phyloP scores from a whole-genome alignment of 2,113 vertebrate species.

The Manacus vitellinus region DNA sequence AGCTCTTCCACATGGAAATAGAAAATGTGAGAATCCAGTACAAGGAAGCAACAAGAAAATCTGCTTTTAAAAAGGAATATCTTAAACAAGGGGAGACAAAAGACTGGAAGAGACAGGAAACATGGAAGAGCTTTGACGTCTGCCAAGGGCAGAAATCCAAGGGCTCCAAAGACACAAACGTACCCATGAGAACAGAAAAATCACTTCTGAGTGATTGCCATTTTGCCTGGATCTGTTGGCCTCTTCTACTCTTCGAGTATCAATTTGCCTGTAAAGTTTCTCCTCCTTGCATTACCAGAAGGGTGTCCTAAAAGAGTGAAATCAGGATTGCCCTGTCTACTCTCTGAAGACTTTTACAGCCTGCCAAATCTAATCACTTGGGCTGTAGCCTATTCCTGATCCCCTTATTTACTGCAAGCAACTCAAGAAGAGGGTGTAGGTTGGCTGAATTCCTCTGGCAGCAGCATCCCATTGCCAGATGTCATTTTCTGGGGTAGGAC shows the following conservation, averaged over 20 bases:
- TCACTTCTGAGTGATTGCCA: not conserved
- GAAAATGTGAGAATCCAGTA: not conserved
- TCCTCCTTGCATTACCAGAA: not conserved
- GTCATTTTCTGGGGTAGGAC: not conserved
- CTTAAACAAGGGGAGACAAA: not conserved
- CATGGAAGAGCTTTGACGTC: not conserved
- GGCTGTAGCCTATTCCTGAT: not conserved
- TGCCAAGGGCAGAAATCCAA: not conserved
- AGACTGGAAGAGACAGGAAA: not conserved
- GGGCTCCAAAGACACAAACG: not conserved
- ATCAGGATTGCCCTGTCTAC: not conserved
- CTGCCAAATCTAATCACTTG: not conserved
- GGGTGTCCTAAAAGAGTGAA: not conserved
- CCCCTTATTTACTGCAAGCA: not conserved
- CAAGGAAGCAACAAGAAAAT: not conserved
- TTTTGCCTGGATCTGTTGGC: not conserved
- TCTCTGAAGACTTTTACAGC: not conserved
- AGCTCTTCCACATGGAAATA: not conserved
- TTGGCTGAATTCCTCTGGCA: not conserved
- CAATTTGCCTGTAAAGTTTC: not conserved
- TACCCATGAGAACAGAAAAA: not conserved
- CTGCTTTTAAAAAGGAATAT: not conserved
- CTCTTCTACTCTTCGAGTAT: not conserved
- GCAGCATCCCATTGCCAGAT: not conserved
- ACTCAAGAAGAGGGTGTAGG: not conserved